phyloP scores from a whole-genome alignment of 1,140 invertebrate species.

The Cotesia vestalis region DNA sequence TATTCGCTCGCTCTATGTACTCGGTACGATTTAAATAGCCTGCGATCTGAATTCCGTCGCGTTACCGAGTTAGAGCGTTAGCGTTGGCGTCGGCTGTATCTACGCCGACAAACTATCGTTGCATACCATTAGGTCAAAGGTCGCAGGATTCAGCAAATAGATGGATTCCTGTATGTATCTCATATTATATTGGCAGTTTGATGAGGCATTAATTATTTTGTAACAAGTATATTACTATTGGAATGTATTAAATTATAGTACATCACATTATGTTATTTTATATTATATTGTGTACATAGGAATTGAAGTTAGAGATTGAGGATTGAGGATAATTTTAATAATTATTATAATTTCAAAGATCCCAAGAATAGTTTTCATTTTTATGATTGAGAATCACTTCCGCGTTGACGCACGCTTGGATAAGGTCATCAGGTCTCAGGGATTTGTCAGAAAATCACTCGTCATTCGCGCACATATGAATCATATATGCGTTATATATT shows the following conservation, averaged over 20 bases:
- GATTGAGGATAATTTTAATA: too few relatives aligned
- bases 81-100: conserved; percentile 2
- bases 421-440: conserved; percentile 11
- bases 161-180: background rate
- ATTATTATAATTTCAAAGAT: background rate
- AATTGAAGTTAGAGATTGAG: background rate
- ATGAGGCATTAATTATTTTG: background rate
- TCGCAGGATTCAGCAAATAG: conserved; percentile 18
- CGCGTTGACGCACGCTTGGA: conserved; percentile 6
- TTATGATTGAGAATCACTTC: conserved; percentile 6
- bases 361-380: background rate
- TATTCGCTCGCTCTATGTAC: conserved; percentile 40
- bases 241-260: too few relatives aligned
- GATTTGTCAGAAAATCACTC: conserved; percentile 15
- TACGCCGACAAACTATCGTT: conserved; percentile 29
- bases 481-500: background rate
- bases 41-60: conserved; percentile 52
- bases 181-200: too few relatives aligned
- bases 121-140: conserved; percentile 44
- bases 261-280: too few relatives aligned
- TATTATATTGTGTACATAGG: too few relatives aligned
- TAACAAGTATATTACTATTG: too few relatives aligned
- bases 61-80: conserved; percentile 38
- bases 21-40: conserved; percentile 52
- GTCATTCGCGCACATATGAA: conserved; percentile 13